Percentiles rank a stretch among this genome's conserved stretches.
phyloP scores from a whole-genome alignment of 2,113 vertebrate genomes.

The Regulus satrapa region DNA sequence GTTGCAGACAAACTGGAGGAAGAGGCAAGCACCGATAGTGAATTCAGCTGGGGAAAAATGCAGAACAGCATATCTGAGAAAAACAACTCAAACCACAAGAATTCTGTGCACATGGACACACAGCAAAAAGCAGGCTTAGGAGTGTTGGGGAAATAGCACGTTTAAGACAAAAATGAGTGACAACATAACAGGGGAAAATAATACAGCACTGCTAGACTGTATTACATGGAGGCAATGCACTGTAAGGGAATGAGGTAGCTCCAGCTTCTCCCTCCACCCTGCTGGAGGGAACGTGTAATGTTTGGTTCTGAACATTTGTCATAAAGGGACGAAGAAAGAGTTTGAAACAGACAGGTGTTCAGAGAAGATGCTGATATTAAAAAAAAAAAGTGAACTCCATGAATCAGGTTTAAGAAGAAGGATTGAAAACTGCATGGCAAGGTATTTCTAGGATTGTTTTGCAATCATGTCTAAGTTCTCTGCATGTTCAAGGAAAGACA shows the following conservation, averaged over 20 bases:
- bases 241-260: background rate
- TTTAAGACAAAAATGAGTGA: background rate
- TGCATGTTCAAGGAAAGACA: background rate
- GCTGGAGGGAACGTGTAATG: background rate
- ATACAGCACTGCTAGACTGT: background rate
- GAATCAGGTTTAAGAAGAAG: background rate
- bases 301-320: background rate
- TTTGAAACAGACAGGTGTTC: background rate
- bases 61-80: background rate
- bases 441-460: background rate
- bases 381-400: background rate
- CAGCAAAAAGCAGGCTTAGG: background rate
- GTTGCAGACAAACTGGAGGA: background rate
- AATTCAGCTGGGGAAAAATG: background rate
- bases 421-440: background rate
- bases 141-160: background rate
- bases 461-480: background rate
- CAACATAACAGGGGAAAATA: background rate
- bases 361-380: background rate
- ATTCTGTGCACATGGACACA: background rate
- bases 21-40: background rate
- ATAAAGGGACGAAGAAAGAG: background rate
- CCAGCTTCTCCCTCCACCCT: background rate
- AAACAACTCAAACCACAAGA: slow-evolving; percentile 26
- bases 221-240: background rate